phyloP scores from a whole-genome alignment of 2,113 vertebrate species.

The Hyaena hyaena region DNA sequence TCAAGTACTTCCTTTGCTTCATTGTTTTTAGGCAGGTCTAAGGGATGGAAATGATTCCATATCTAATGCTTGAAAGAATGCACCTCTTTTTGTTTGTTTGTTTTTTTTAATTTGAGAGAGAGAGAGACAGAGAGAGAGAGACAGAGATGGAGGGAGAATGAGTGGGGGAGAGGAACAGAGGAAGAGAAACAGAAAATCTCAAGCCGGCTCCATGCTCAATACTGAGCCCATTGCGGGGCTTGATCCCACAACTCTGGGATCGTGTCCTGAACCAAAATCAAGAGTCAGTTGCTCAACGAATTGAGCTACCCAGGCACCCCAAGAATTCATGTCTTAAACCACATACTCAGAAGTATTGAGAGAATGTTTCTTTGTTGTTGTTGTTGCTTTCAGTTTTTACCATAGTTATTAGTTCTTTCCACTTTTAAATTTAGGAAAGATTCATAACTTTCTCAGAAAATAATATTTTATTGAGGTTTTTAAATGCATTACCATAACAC shows the following conservation, averaged over 20 bases:
- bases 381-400: background rate
- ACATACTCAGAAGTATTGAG: background rate
- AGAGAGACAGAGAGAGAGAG: no score
- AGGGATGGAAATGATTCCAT: background rate
- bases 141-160: no score
- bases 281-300: no score
- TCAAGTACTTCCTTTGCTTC: background rate
- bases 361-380: background rate
- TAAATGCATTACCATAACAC: background rate
- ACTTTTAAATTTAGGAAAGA: background rate
- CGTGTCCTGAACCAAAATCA: no score
- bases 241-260: no score
- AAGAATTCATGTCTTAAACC: background rate
- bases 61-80: background rate
- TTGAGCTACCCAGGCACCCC: no score
- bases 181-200: no score
- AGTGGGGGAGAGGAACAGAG: no score
- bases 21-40: background rate
- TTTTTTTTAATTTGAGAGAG: no score
- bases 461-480: background rate
- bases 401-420: background rate
- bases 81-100: no score
- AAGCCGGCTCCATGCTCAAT: no score
- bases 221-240: no score
- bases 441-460: background rate